Evolutionary conservation across 2,888 invertebrate species (phyloP).

Genomic region (Arge pagana): DNA sequence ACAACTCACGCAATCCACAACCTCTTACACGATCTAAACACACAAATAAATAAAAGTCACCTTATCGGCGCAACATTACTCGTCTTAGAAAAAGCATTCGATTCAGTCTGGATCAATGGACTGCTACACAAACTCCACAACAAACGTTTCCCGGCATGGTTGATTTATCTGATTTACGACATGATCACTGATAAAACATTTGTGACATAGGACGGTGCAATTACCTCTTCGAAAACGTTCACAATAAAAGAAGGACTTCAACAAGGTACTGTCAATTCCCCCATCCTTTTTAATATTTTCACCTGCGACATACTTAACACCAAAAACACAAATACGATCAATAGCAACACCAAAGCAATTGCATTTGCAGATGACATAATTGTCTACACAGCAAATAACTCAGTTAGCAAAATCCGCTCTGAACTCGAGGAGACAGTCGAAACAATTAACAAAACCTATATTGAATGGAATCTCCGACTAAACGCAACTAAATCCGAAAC

Average conservation of each 20-base stretch:
- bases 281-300: too few species aligned
- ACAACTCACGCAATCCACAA: slow-evolving; percentile 7
- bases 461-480: too few species aligned
- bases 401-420: too few species aligned
- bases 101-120: neutral
- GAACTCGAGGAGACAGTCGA: too few species aligned
- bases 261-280: slow-evolving; percentile 1
- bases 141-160: neutral
- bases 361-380: too few species aligned
- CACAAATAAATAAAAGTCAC: neutral
- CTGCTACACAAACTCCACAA: neutral
- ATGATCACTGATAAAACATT: neutral
- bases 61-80: neutral
- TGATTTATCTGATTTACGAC: neutral
- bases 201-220: neutral
- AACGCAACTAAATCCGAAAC: too few species aligned
- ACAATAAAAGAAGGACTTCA: neutral
- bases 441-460: too few species aligned
- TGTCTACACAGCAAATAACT: too few species aligned
- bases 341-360: too few species aligned
- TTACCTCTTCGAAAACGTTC: neutral
- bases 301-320: too few species aligned
- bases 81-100: slow-evolving; percentile 1
- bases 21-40: neutral
- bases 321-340: too few species aligned